Evolutionary conservation across 2,797 vertebrate genomes (phyloP).

Genomic region (Tympanoctomys barrerae): DNA sequence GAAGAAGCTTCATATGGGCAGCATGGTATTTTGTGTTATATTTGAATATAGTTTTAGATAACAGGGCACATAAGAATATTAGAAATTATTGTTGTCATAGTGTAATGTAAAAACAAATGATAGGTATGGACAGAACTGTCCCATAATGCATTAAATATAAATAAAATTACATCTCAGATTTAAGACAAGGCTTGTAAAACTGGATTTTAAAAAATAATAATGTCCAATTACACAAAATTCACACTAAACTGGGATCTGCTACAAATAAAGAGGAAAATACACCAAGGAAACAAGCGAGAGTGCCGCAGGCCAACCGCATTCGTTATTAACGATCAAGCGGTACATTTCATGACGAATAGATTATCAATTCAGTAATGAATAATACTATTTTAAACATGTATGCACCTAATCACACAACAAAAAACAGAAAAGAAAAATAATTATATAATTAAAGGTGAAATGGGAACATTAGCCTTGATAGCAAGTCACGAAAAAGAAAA

Average conservation of each 20-base stretch:
- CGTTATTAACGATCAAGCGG: background rate
- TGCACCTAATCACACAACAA: background rate
- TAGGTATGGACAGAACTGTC: background rate
- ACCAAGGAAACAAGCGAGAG: rapidly evolving
- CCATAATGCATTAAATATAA: background rate
- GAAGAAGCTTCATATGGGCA: background rate
- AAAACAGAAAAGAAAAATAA: background rate
- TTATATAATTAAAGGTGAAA: background rate
- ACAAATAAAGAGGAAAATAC: background rate
- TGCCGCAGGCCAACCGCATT: background rate
- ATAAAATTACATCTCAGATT: background rate
- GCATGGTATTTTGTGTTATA: background rate
- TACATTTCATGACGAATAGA: background rate
- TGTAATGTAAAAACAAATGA: background rate
- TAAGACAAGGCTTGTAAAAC: background rate
- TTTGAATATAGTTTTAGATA: background rate
- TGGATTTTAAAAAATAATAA: background rate
- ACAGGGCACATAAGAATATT: background rate
- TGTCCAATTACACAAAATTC: background rate
- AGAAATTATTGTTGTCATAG: background rate
- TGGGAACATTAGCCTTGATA: too few relatives aligned
- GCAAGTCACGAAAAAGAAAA: background rate
- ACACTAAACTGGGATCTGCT: background rate
- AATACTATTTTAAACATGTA: background rate
- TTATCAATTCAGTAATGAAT: background rate